Base-by-base conservation (phyloP, 2,797 vertebrate genomes). In the Australoheros facetus region DNA sequence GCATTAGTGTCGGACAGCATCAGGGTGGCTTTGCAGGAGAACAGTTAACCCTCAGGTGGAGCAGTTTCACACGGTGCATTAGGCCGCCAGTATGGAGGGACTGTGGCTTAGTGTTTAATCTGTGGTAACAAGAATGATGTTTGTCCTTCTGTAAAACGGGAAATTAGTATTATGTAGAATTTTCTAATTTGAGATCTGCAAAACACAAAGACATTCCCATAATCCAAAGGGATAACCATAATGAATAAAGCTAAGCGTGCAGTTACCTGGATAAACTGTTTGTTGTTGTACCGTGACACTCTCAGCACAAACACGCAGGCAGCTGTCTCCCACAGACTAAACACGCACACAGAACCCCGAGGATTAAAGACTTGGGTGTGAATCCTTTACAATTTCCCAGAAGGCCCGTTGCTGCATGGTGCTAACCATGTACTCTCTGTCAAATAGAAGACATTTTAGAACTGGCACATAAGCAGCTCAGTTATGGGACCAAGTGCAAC, bases 1-100 rank as follows among this genome's bases (percentile, higher is more conserved):
- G 72, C 73, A 77, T 89, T 84, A 84, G 80, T 71, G 81, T 77
- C 70, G 14, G 80, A 89, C 87, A 73, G 82, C 82, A 87, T 90
- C 82, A 77, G 39, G 55, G 72, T 21, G 77, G 82, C 79, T 81
- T 77, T 34, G 85, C 57, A 45, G 71, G 84, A 81, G 60, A 78
- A 59, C 76, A 62, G 83, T 80, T 82, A 73, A 86, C 59, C 83
- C 86, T 55, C 85, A 80, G 88, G 84, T 80, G 64, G 42, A 82
- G 80, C 7, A 3, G 59, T 58, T 75, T 81, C 81, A 79, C 77
- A 51, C 64, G 75, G 66, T 75, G 74, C 71, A 87, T 89, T 84
- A 85, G 53, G 55, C 26, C 81, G 81, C 55, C 59, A 71, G 66
- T 75, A 56, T 48, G n/a, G 79, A 80, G 26, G 26, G n/a, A 64